A percentile compares a stretch with the other conserved stretches of the same genome.
phyloP scores from a whole-genome alignment of 2,888 invertebrate species.

The Zootermopsis nevadensis region DNA sequence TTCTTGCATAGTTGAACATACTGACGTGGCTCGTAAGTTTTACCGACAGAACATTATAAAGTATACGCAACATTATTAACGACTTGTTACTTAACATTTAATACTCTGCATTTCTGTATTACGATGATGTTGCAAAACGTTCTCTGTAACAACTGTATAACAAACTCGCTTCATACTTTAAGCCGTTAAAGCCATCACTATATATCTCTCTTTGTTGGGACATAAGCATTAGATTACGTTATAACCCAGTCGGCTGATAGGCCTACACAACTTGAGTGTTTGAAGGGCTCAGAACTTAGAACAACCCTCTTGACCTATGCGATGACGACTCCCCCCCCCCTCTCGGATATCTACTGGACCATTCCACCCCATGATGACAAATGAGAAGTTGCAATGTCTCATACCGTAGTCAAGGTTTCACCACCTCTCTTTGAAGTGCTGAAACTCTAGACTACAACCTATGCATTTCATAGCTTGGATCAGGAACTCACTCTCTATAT shows the following conservation, averaged over 20 bases:
- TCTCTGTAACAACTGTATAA: neutral
- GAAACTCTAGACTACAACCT: neutral
- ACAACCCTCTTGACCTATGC: neutral
- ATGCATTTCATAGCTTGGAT: neutral
- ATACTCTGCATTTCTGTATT: too few species aligned
- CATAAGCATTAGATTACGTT: neutral
- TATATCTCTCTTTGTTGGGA: neutral
- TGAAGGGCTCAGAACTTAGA: neutral
- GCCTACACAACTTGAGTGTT: neutral
- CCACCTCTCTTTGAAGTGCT: neutral
- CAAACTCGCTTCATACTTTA: neutral
- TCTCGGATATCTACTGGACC: neutral
- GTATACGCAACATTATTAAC: too few species aligned
- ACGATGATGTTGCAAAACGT: neutral
- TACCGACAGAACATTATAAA: neutral
- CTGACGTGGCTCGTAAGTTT: neutral
- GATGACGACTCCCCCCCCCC: neutral
- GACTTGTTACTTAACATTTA: neutral
- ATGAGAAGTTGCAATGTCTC: neutral
- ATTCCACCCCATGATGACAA: neutral
- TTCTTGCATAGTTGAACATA: neutral
- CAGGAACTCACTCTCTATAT: too few species aligned
- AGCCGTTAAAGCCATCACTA: neutral
- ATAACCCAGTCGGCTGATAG: neutral
- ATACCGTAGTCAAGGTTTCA: neutral